Evolutionary conservation across 2,113 vertebrate species (phyloP).

Genomic region (Apodemus sylvaticus): DNA sequence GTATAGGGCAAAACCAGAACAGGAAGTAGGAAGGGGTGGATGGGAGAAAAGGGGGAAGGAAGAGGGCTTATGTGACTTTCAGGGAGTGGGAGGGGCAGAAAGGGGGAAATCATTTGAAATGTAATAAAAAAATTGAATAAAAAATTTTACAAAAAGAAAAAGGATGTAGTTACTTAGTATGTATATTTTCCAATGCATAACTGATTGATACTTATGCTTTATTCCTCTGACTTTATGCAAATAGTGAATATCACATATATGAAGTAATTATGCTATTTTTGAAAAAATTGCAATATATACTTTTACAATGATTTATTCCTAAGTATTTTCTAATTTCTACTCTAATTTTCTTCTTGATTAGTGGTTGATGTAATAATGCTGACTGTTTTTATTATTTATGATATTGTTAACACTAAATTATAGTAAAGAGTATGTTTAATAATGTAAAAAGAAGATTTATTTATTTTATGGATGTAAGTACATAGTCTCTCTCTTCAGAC

Average conservation of each 20-base stretch:
- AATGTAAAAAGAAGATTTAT: background rate
- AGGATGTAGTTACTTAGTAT: background rate
- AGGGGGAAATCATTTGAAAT: no score
- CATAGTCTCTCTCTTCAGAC: no score
- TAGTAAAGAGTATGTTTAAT: background rate
- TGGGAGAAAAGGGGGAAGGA: no score
- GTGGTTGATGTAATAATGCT: background rate
- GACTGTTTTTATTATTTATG: background rate
- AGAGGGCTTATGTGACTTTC: no score
- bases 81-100: no score
- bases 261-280: background rate
- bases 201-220: background rate
- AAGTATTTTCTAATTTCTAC: background rate
- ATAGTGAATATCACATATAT: background rate
- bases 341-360: background rate
- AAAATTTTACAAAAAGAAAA: no score
- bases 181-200: background rate
- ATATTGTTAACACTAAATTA: background rate
- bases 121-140: no score
- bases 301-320: background rate
- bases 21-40: no score
- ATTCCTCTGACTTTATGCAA: background rate
- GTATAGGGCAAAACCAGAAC: no score
- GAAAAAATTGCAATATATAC: background rate
- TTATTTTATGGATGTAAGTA: no score